Conservation (phyloP, 2,888 invertebrate species). For the Dichetophora obliterata region DNA sequence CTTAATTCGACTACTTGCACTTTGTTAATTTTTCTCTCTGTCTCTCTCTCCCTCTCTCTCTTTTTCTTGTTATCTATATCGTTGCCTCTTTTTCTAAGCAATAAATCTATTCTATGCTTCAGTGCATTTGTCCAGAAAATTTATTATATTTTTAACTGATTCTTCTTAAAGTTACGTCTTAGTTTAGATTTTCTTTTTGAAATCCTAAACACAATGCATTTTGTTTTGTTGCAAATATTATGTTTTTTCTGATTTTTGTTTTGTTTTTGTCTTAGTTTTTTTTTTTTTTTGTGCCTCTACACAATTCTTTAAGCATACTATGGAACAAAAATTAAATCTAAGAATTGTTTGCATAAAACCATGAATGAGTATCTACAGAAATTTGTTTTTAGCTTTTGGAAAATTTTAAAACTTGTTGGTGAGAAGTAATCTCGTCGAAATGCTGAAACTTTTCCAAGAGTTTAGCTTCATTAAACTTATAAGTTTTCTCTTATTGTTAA, state of each 20-base stretch:
- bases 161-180: neutral
- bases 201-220: neutral
- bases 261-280: neutral
- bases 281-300: neutral
- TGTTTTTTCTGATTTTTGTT: neutral
- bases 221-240: neutral
- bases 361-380: too few species aligned
- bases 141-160: neutral
- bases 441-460: too few species aligned
- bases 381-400: too few species aligned
- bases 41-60: slow-evolving; percentile 31
- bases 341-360: too few species aligned
- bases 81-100: slow-evolving; percentile 41
- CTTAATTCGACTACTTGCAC: slow-evolving; percentile 24
- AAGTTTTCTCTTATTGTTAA: too few species aligned
- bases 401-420: too few species aligned
- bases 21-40: slow-evolving; percentile 39
- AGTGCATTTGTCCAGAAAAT: slow-evolving; percentile 13
- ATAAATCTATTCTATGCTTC: slow-evolving; percentile 10
- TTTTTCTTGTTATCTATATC: slow-evolving; percentile 35
- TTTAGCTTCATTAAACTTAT: too few species aligned
- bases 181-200: neutral
- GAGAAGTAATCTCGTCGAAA: too few species aligned
- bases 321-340: too few species aligned
- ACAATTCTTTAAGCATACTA: neutral